Conservation (phyloP, 2,113 vertebrate genomes). For the Hippocampus comes region DNA sequence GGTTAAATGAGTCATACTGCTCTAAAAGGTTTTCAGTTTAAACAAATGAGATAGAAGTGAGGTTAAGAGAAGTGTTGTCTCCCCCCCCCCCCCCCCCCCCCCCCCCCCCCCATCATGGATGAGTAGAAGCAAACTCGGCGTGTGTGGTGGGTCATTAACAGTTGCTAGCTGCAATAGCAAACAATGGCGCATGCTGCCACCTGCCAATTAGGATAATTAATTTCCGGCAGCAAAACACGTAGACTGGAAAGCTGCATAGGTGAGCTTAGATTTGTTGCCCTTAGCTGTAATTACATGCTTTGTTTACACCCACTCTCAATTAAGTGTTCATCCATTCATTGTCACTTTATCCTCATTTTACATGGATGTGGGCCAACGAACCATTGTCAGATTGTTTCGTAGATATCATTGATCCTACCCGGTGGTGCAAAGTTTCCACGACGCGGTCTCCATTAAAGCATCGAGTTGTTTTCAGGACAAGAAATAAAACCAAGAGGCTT, state of each 20-base stretch:
- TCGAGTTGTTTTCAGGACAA: slow-evolving; percentile 26
- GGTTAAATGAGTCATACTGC: neutral
- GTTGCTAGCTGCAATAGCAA: slow-evolving; percentile 19
- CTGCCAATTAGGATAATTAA: slow-evolving; percentile 40
- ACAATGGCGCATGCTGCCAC: slow-evolving; percentile 20
- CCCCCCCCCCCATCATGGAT: no score
- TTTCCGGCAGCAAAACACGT: slow-evolving; percentile 11
- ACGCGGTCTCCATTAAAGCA: slow-evolving; percentile 39
- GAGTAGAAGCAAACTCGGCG: slow-evolving; percentile 19
- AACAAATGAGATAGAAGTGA: slow-evolving; percentile 38
- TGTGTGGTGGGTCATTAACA: slow-evolving; percentile 31
- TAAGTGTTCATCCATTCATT: slow-evolving; percentile 32
- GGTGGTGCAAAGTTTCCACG: slow-evolving; percentile 23
- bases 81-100: no score
- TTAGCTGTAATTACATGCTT: slow-evolving; percentile 33
- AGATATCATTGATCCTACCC: slow-evolving; percentile 49
- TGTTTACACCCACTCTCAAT: slow-evolving; percentile 25
- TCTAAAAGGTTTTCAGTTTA: slow-evolving; percentile 41
- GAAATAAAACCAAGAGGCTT: slow-evolving; percentile 58
- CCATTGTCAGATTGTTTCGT: slow-evolving; percentile 47
- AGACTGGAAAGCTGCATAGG: slow-evolving; percentile 17
- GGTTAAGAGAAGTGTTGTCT: slow-evolving; percentile 15
- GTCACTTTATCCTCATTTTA: slow-evolving; percentile 34
- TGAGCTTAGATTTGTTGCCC: slow-evolving; percentile 22
- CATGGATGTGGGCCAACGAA: slow-evolving; percentile 20